Conservation (phyloP, 1,140 invertebrate genomes). For the Caenorhabditis tropicalis region DNA sequence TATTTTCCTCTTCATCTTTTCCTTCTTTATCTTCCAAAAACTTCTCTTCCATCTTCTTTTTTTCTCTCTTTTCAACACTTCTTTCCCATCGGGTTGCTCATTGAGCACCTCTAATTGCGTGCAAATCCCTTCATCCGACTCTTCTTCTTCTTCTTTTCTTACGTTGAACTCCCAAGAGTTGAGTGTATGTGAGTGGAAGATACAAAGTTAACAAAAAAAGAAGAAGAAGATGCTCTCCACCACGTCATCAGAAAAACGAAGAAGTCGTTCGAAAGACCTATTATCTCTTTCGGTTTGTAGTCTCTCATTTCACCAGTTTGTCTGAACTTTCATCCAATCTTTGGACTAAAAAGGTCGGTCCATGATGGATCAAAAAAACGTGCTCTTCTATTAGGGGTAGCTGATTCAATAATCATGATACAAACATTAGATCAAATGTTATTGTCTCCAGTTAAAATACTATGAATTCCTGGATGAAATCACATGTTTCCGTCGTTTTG, state of each 20-base stretch:
- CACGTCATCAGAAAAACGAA: slow-evolving; percentile 25
- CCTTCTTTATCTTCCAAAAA: neutral
- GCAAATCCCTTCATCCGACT: slow-evolving; percentile 41
- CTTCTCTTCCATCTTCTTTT: neutral
- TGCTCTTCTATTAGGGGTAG: too few species aligned
- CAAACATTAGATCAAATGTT: too few species aligned
- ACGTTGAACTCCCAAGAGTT: slow-evolving; percentile 37
- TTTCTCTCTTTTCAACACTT: neutral
- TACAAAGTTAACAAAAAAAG: neutral
- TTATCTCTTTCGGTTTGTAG: neutral
- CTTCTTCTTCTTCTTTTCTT: neutral
- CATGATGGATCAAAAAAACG: too few species aligned
- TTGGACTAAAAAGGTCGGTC: neutral
- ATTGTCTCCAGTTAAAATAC: too few species aligned
- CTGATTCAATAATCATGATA: too few species aligned
- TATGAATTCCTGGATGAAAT: too few species aligned
- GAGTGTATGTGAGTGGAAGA: slow-evolving; percentile 37
- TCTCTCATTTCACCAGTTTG: neutral
- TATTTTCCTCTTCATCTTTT: neutral
- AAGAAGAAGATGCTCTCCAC: neutral
- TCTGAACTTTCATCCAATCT: neutral
- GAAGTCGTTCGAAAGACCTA: slow-evolving; percentile 41
- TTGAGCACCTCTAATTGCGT: slow-evolving; percentile 44
- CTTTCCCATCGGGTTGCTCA: slow-evolving; percentile 29
- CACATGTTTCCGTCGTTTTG: too few species aligned